Evolutionary conservation across 1,140 invertebrate species (phyloP), one percentile per base, ranked within the genome.

Genomic region (Pararge aegeria): DNA sequence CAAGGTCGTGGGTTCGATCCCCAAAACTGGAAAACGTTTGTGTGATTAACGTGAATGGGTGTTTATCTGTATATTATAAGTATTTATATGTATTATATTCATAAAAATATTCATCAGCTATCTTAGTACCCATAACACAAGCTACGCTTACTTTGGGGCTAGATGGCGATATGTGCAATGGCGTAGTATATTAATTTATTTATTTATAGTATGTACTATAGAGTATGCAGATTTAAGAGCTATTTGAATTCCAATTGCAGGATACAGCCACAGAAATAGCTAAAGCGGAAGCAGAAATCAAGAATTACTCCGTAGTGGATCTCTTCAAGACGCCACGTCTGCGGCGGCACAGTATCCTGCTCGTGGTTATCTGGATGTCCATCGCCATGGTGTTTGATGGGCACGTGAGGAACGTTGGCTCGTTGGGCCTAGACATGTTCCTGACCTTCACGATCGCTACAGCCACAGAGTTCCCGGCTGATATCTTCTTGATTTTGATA

Each of bases 301-400:
- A 77, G 56, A 80, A 81, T 54, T 95, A 96, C 71, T 96, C 95
- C 0, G 93, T 95, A 0, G 44, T 95, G 13, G 95, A 96, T 89
- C 90, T 96, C 0, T 95, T 96, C 76, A 94, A 90, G 73, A 95
- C 93, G 2, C 94, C 95, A 0, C 91, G 94, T 3, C 75, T 97
- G 1, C 87, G 95, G 2, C 92, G 92, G 16, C 94, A 94, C 48
- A 95, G 94, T 0, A 80, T 96, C 13, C 78, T 97, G 0, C 87
- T 97, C 12, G 93, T 95, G 48, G 15, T 95, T 7, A 95, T 96
- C 52, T 97, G 95, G 95, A 96, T 96, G 93, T 91, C 93, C 5
- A 95, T 97, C 30, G 95, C 95, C 0, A 87, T 97, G 83, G 94
- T 96, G 0, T 97, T 97, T 72, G 96, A 97, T 71, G 96, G 96